Conservation (phyloP, 2,113 vertebrate genomes). For the Garra rufa region DNA sequence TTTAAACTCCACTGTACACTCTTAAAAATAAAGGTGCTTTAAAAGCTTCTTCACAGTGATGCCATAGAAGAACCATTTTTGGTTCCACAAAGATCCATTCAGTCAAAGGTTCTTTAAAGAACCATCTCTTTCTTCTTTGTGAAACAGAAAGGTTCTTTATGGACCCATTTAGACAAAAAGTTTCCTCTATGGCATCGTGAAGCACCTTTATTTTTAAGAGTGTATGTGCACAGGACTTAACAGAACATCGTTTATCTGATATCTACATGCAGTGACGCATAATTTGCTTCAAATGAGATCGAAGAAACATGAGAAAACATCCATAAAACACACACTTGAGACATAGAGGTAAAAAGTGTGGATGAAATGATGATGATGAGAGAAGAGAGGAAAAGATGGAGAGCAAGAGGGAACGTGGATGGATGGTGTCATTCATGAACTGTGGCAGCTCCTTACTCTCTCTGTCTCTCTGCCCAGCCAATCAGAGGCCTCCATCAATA, state of each 20-base stretch:
- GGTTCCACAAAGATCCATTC: too few species aligned
- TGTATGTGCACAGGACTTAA: background rate
- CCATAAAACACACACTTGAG: background rate
- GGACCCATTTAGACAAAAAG: too few species aligned
- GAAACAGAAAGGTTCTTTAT: too few species aligned
- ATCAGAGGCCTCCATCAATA: slow-evolving; percentile 20
- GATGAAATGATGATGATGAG: slow-evolving; percentile 28
- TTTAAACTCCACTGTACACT: background rate
- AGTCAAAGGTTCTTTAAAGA: too few species aligned
- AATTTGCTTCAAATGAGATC: background rate
- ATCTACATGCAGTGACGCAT: background rate
- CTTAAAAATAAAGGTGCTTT: too few species aligned
- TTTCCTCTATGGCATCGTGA: too few species aligned
- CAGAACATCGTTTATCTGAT: background rate
- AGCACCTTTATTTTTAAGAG: too few species aligned
- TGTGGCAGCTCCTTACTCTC: background rate
- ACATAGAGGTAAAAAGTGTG: background rate
- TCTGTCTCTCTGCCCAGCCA: slow-evolving; percentile 7
- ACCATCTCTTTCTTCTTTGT: too few species aligned
- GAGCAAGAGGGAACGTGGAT: slow-evolving; percentile 46
- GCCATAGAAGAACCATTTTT: too few species aligned
- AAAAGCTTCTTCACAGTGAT: too few species aligned
- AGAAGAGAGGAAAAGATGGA: slow-evolving; percentile 23
- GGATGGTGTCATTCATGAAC: background rate
- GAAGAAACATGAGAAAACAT: background rate